Conservation (phyloP, 2,797 vertebrate species). For the Chaetodon trifasciatus region DNA sequence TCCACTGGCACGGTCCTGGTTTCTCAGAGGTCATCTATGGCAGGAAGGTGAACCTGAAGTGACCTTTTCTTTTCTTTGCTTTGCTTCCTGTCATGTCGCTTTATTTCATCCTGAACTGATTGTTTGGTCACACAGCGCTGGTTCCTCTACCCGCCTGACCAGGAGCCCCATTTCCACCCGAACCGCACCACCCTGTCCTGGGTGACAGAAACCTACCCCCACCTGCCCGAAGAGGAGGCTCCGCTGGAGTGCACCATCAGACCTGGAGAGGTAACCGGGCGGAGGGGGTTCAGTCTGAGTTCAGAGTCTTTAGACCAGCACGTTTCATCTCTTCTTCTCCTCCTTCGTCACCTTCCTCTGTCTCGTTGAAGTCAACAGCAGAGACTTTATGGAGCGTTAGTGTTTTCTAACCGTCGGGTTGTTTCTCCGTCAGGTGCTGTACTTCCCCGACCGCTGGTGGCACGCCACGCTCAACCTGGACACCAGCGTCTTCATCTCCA, state of each 20-base stretch:
- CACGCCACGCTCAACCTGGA: slow-evolving; percentile 95
- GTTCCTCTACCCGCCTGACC: slow-evolving; percentile 93
- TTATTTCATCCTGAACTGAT: not conserved
- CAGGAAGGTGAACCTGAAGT: slow-evolving; percentile 87
- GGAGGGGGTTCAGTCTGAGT: no score
- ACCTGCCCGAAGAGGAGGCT: slow-evolving; percentile 76
- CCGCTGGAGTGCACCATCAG: slow-evolving; percentile 92
- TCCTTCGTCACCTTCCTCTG: no score
- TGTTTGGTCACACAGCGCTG: slow-evolving; percentile 85
- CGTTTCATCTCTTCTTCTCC: no score
- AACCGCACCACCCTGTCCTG: slow-evolving; percentile 92
- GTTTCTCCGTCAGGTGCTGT: slow-evolving; percentile 86
- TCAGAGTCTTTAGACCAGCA: no score
- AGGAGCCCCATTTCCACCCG: slow-evolving; percentile 92
- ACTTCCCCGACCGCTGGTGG: slow-evolving; percentile 96
- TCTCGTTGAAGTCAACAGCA: no score
- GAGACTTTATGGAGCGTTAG: no score
- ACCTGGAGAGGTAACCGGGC: slow-evolving; percentile 88
- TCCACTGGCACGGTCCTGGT: slow-evolving; percentile 95
- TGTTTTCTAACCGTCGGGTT: no score
- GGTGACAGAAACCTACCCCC: slow-evolving; percentile 87
- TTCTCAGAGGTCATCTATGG: slow-evolving; percentile 95
- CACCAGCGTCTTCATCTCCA: slow-evolving; percentile 95
- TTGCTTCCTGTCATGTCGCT: not conserved
- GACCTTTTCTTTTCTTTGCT: no score